phyloP scores from a whole-genome alignment of 2,113 vertebrate species.

The Sclerurus mexicanus region DNA sequence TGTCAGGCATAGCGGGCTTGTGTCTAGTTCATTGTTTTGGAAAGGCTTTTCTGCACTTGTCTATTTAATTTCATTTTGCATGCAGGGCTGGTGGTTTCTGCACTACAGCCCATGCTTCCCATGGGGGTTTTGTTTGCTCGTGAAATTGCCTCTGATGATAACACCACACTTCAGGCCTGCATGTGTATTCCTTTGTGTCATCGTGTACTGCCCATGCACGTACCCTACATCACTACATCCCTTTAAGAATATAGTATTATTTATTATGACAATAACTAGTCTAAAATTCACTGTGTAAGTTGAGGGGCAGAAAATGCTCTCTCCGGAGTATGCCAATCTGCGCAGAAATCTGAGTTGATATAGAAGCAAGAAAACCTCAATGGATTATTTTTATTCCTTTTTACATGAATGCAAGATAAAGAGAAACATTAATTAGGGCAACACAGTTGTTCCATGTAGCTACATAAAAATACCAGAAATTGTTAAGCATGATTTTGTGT shows the following conservation, averaged over 20 bases:
- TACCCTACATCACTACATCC: not conserved
- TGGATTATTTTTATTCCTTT: not conserved
- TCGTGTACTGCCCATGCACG: not conserved
- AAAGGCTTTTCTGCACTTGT: not conserved
- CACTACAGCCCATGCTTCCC: not conserved
- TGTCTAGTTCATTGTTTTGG: conserved; percentile 25
- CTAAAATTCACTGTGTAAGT: not conserved
- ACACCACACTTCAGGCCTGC: not conserved
- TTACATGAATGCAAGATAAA: not conserved
- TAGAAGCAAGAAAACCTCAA: not conserved
- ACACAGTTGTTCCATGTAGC: not conserved
- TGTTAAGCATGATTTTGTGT: not conserved
- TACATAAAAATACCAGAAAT: not conserved
- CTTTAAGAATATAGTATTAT: not conserved
- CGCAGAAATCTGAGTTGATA: not conserved
- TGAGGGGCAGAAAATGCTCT: not conserved
- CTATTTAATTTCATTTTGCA: conserved; percentile 42
- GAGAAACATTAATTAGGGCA: not conserved
- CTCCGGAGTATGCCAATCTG: not conserved
- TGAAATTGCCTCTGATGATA: not conserved
- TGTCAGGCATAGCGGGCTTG: conserved; percentile 8
- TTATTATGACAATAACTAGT: not conserved
- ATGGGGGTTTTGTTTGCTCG: not conserved
- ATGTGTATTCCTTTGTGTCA: not conserved
- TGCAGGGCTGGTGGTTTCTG: not conserved